Conservation (phyloP, 2,888 invertebrate genomes). For the Pristionchus entomophagus region DNA sequence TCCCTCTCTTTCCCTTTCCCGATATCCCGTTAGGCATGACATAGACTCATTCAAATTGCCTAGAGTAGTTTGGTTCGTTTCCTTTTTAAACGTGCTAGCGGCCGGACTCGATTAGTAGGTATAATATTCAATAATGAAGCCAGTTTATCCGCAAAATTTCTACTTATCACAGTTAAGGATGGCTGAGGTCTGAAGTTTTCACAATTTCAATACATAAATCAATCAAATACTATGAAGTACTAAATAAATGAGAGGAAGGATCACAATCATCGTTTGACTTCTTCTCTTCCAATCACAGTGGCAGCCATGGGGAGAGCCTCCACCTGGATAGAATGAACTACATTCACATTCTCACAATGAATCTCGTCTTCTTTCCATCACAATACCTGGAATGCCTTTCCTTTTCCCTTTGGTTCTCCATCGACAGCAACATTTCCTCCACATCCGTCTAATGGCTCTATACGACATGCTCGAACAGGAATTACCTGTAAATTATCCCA, state of each 20-base stretch:
- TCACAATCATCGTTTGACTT: background rate
- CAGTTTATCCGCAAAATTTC: no score
- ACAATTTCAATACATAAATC: no score
- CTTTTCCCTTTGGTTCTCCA: constrained; percentile 48
- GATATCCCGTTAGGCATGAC: background rate
- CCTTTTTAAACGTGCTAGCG: no score
- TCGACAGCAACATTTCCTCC: constrained; percentile 46
- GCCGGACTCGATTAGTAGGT: no score
- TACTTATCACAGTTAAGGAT: no score
- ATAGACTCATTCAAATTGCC: background rate
- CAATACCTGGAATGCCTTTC: constrained; percentile 46
- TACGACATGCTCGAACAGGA: constrained; percentile 47
- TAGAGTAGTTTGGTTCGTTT: no score
- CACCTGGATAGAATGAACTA: background rate
- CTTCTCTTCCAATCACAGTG: constrained; percentile 27
- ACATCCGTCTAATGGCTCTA: constrained; percentile 33
- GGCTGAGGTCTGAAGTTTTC: no score
- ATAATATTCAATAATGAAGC: no score
- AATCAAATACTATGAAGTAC: no score
- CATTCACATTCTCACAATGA: no score
- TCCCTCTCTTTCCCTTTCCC: background rate
- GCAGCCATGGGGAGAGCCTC: constrained; percentile 25
- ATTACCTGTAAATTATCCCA: constrained; percentile 41
- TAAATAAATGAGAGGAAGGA: no score
- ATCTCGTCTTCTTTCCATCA: no score